A percentile compares a stretch with the other conserved stretches of the same genome.
phyloP scores from a whole-genome alignment of 2,113 vertebrate species.

The Burhinus oedicnemus region DNA sequence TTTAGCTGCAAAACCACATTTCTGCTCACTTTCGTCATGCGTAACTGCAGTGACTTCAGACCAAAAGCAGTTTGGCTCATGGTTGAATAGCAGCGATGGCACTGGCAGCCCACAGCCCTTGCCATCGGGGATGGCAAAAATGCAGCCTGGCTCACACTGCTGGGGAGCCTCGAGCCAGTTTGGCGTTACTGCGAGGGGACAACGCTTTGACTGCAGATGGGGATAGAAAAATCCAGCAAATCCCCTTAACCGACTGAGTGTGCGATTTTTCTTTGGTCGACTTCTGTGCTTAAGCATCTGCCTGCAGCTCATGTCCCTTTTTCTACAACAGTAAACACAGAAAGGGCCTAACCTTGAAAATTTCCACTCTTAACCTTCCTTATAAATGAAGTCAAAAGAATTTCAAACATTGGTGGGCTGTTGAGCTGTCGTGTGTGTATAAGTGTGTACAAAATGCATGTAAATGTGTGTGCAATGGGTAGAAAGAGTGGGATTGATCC shows the following conservation, averaged over 20 bases:
- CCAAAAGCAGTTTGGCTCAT: not conserved
- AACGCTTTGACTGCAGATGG: not conserved
- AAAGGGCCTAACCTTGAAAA: not conserved
- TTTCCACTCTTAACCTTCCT: not conserved
- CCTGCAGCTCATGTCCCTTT: not conserved
- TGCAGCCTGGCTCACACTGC: not conserved
- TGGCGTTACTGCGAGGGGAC: rapidly evolving
- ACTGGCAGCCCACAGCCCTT: rapidly evolving
- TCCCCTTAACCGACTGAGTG: not conserved
- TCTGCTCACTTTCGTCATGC: not conserved
- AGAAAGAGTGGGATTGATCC: not conserved
- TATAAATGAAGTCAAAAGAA: not conserved
- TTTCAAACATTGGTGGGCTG: not conserved
- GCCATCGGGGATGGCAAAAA: rapidly evolving
- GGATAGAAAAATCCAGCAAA: not conserved
- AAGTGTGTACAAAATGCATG: not conserved
- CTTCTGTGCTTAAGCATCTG: not conserved
- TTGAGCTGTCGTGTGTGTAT: not conserved
- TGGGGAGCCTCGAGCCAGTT: not conserved
- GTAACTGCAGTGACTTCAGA: not conserved
- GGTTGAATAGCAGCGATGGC: not conserved
- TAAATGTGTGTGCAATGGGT: not conserved
- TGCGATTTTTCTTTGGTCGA: not conserved
- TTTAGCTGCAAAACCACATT: slow-evolving; percentile 1
- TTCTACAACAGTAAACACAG: not conserved